Evolutionary conservation across 2,797 vertebrate species (phyloP).

Genomic region (Ctenosaura bakeri): DNA sequence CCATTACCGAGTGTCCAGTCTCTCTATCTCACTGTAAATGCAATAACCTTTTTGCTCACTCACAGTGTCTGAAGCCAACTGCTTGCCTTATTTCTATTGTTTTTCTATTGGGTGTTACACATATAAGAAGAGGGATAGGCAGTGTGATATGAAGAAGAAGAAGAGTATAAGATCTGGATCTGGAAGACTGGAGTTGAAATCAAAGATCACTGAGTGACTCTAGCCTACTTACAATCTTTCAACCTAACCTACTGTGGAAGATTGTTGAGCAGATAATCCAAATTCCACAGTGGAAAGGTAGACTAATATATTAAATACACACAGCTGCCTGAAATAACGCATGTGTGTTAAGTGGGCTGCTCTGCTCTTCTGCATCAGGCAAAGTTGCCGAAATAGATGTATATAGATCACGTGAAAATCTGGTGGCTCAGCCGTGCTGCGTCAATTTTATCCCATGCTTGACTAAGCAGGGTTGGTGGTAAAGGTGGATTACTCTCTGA

Average conservation of each 20-base stretch:
- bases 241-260: not conserved
- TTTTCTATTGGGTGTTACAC: not conserved
- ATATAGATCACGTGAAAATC: not conserved
- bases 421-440: not conserved
- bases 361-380: not conserved
- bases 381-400: not conserved
- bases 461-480: constrained; percentile 11
- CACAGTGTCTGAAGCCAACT: not conserved
- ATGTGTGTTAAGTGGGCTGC: not conserved
- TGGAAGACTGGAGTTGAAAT: too few relatives aligned
- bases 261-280: not conserved
- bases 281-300: not conserved
- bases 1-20: too few relatives aligned
- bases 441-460: constrained; percentile 5
- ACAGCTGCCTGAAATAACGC: not conserved
- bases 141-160: not conserved
- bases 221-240: not conserved
- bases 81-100: not conserved
- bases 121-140: not conserved
- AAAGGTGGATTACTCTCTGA: constrained; percentile 19
- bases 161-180: not conserved
- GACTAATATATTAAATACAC: not conserved
- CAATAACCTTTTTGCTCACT: not conserved
- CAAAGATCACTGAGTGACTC: not conserved
- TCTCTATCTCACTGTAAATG: too few relatives aligned